Evolutionary conservation across 2,113 vertebrate genomes (phyloP).

Genomic region (Hippocampus comes): DNA sequence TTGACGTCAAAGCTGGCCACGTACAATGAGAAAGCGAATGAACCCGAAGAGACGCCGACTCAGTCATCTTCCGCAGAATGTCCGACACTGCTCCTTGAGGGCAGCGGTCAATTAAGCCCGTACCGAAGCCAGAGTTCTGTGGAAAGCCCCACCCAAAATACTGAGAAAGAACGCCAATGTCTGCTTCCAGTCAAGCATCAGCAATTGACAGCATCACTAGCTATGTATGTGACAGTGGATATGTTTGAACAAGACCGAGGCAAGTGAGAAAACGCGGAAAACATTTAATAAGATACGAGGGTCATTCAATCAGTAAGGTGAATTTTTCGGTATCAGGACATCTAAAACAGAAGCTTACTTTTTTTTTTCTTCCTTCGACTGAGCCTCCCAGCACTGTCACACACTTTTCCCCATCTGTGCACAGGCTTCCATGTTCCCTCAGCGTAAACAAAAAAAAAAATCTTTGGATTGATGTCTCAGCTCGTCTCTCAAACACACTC

Average conservation of each 20-base stretch:
- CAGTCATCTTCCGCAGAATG: slow-evolving; percentile 20
- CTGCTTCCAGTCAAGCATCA: slow-evolving; percentile 9
- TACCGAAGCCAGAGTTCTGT: slow-evolving; percentile 51
- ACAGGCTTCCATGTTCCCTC: too few relatives aligned
- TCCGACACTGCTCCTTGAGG: slow-evolving; percentile 3
- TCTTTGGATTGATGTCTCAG: too few relatives aligned
- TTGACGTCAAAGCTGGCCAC: fast-evolving
- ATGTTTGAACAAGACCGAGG: slow-evolving; percentile 41
- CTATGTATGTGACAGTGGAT: slow-evolving; percentile 55
- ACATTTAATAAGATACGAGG: not conserved
- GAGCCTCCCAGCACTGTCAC: too few relatives aligned
- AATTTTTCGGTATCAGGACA: too few relatives aligned
- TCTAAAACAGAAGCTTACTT: too few relatives aligned
- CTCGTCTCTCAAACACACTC: too few relatives aligned
- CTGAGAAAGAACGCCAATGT: not conserved
- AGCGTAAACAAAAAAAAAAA: too few relatives aligned
- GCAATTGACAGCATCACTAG: not conserved
- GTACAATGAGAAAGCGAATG: not conserved
- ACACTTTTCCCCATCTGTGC: too few relatives aligned
- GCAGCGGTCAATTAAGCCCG: slow-evolving; percentile 25
- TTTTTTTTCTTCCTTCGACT: too few relatives aligned
- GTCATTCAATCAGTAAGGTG: not conserved
- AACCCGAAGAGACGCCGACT: not conserved
- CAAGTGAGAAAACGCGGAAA: slow-evolving; percentile 1
- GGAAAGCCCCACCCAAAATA: not conserved